phyloP scores from a whole-genome alignment of 2,113 vertebrate species.

The Mionectes macconnelli region DNA sequence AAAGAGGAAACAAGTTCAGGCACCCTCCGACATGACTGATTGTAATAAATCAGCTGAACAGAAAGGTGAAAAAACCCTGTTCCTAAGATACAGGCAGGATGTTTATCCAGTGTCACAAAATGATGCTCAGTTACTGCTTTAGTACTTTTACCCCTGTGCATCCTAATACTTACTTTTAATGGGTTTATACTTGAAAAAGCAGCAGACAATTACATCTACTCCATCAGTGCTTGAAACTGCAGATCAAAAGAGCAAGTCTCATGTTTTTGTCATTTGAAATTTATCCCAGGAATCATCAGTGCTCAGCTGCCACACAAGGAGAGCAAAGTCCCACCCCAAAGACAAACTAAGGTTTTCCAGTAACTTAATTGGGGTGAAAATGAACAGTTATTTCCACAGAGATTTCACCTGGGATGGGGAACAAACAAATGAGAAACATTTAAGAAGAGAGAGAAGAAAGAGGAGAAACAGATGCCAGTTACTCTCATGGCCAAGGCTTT shows the following conservation, averaged over 20 bases:
- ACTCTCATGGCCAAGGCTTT: background rate
- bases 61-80: slow-evolving; percentile 30
- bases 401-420: background rate
- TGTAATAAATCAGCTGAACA: slow-evolving; percentile 46
- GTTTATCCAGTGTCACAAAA: slow-evolving; percentile 28
- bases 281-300: background rate
- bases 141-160: background rate
- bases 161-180: background rate
- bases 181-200: background rate
- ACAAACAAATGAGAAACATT: background rate
- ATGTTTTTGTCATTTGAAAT: background rate
- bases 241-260: background rate
- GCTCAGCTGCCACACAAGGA: background rate
- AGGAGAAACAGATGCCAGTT: background rate
- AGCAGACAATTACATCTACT: background rate
- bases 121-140: background rate
- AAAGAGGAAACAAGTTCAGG: slow-evolving; percentile 62
- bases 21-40: background rate
- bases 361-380: background rate
- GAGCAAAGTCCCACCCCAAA: background rate
- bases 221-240: background rate
- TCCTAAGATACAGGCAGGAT: slow-evolving; percentile 36
- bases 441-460: background rate
- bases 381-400: background rate
- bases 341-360: background rate